Evolutionary conservation across 2,888 invertebrate species (phyloP).

Genomic region (Theodoxus fluviatilis): DNA sequence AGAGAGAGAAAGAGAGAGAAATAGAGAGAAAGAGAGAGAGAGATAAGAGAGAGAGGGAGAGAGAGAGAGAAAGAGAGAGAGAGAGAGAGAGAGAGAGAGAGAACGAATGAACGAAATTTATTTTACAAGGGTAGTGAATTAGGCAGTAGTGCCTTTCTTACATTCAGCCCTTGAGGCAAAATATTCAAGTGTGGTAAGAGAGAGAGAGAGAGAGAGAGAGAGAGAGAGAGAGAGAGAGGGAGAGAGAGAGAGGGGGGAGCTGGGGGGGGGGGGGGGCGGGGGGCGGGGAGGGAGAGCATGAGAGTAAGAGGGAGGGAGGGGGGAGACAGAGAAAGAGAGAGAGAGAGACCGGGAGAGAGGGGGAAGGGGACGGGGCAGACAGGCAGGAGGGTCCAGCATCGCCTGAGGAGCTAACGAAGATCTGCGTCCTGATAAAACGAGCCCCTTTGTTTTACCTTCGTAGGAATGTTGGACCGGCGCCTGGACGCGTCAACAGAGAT

Average conservation of each 20-base stretch:
- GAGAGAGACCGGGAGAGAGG: no score
- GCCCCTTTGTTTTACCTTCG: no score
- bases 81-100: conserved; percentile 1
- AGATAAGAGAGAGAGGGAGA: conserved; percentile 23
- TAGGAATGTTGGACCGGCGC: no score
- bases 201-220: background rate
- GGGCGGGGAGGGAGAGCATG: background rate
- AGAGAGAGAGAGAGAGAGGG: background rate
- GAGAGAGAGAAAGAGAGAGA: conserved; percentile 19
- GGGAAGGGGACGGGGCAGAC: no score
- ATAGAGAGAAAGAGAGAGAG: no score
- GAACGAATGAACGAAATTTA: background rate
- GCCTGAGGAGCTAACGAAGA: no score
- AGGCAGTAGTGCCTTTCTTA: no score
- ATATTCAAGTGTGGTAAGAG: background rate
- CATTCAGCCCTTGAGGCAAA: no score
- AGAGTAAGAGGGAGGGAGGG: background rate
- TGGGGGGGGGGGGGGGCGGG: background rate
- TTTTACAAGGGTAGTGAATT: background rate
- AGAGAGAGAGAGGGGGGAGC: background rate
- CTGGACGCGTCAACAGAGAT: no score
- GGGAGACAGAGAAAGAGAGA: no score
- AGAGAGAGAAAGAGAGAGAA: background rate
- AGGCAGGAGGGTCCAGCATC: no score
- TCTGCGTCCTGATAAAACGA: no score